phyloP scores from a whole-genome alignment of 2,113 vertebrate species.

The Gasterosteus aculeatus region DNA sequence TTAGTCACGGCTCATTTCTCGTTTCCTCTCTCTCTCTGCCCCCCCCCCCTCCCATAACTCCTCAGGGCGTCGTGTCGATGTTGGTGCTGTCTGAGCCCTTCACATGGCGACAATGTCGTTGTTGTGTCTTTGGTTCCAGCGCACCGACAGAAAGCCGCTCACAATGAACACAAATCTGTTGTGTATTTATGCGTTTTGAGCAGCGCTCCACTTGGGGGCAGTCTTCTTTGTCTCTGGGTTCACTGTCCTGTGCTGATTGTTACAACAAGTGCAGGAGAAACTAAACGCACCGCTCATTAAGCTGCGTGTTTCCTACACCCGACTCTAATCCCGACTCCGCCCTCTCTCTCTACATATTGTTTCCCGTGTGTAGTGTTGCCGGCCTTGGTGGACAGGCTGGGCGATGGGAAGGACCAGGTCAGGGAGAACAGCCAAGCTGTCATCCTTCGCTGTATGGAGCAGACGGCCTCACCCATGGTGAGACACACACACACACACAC shows the following conservation, averaged over 20 bases:
- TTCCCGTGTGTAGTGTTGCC: slow-evolving; percentile 81
- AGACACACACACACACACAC: slow-evolving; percentile 37
- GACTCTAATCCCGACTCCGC: neutral
- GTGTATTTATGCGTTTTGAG: slow-evolving; percentile 12
- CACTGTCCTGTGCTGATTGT: slow-evolving; percentile 17
- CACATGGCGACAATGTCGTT: neutral
- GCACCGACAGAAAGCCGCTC: neutral
- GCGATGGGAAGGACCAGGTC: slow-evolving; percentile 96
- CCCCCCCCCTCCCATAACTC: neutral
- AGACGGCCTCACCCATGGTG: slow-evolving; percentile 90
- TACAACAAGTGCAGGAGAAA: no score
- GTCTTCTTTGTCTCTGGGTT: slow-evolving; percentile 26
- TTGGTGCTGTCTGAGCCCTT: neutral
- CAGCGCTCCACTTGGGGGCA: slow-evolving; percentile 56
- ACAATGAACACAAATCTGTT: neutral
- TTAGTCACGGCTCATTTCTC: slow-evolving; percentile 55
- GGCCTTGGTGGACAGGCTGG: slow-evolving; percentile 92
- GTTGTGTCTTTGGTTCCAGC: neutral
- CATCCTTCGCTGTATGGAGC: slow-evolving; percentile 90
- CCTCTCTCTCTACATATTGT: neutral
- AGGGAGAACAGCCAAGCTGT: slow-evolving; percentile 93
- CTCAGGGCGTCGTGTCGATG: slow-evolving; percentile 5
- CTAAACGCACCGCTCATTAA: neutral
- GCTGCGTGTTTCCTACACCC: slow-evolving; percentile 22
- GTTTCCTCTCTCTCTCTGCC: slow-evolving; percentile 38